Base-by-base conservation (phyloP, 2,113 vertebrate species). In the Raja brachyura region DNA sequence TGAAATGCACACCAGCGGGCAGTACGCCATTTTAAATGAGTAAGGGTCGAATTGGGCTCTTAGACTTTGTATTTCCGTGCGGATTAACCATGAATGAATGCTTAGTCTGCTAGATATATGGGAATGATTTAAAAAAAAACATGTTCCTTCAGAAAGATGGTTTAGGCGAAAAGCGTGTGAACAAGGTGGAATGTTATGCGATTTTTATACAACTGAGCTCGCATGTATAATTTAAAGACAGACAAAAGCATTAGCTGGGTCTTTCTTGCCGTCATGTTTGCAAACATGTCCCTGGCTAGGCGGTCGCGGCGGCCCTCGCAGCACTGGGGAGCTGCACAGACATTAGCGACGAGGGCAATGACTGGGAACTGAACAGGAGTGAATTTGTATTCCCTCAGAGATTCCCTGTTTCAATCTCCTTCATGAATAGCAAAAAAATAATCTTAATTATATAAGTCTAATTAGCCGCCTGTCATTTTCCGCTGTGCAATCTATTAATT, bases 181-280 rank as follows among this genome's bases (percentile, higher is more conserved):
- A 73, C 88, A 73, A 88, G 66, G 66, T 39, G 66, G 16, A 92
- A 90, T 73, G 39, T 48, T 31, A 73, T 73, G 66, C 33, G 31
- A 48, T 92, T 92, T 68, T 92, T 92, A 68, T 92, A 92, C 66
- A 73, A 92, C 66, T 48, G 63, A 73, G 88, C 22, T 66, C 88
- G 11, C 66, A 92, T 92, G 88, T 92, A 92, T 92, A 92, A 92
- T 92, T 92, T 92, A 92, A 92, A 92, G 88, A 33, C 59, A 88
- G 85, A 88, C 85, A 66, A 88, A 88, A 88, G 85, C 88, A 39
- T 70, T 92, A 92, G 88, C n/a, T 92, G 88, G 70, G 31, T 73
- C 88, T 70, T 48, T 33, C 66, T 92, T 54, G 88, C 88, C 66
- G 88, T 92, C 88, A 92, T 66, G 25, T 70, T 92, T 70, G 33